Evolutionary conservation across 2,113 vertebrate genomes (phyloP).

Genomic region (Gadus macrocephalus): DNA sequence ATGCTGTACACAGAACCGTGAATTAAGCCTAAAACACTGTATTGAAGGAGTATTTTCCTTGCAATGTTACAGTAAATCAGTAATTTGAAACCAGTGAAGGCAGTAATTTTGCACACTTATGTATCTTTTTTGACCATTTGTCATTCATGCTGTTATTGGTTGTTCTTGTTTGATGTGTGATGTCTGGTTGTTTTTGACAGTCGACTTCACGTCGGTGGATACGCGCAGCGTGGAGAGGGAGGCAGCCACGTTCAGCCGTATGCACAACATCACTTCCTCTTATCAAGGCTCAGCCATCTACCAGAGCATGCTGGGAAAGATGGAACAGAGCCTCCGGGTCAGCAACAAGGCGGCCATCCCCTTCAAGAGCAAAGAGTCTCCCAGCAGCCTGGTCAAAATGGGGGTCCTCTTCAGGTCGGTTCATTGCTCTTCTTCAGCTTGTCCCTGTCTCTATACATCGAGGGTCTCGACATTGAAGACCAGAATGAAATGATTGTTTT

Average conservation of each 20-base stretch:
- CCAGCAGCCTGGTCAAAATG: slow-evolving; percentile 74
- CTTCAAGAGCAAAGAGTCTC: slow-evolving; percentile 89
- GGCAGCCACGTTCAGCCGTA: slow-evolving; percentile 82
- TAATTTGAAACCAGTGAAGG: too few species aligned
- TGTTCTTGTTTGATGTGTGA: neutral
- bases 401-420: slow-evolving; percentile 82
- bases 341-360: slow-evolving; percentile 76
- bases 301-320: slow-evolving; percentile 67
- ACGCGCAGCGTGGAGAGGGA: slow-evolving; percentile 85
- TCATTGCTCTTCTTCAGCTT: neutral
- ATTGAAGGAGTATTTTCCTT: too few species aligned
- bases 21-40: too few species aligned
- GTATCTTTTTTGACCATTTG: too few species aligned
- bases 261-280: slow-evolving; percentile 78
- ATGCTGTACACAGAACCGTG: too few species aligned
- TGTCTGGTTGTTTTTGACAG: slow-evolving; percentile 58
- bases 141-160: too few species aligned
- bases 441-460: neutral
- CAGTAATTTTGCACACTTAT: too few species aligned
- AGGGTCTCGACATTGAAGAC: neutral
- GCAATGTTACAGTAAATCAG: too few species aligned
- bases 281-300: slow-evolving; percentile 80
- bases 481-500: too few species aligned
- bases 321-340: slow-evolving; percentile 68
- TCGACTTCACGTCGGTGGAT: slow-evolving; percentile 94